phyloP scores from a whole-genome alignment of 1,140 invertebrate genomes.

The Yoshiicerus persimilis region DNA sequence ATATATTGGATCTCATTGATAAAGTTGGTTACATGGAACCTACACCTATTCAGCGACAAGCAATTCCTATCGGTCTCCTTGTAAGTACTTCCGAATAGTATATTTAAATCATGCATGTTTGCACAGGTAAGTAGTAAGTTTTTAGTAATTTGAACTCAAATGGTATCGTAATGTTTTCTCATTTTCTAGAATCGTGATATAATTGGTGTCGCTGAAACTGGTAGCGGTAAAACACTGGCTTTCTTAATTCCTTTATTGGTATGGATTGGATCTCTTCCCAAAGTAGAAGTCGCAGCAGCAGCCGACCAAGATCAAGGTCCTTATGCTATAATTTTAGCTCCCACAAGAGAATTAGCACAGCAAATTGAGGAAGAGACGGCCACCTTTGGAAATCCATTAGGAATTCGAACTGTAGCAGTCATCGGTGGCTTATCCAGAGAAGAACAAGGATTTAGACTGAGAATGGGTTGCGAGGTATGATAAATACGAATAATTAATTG shows the following conservation, averaged over 20 bases:
- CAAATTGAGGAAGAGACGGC: conserved; percentile 99
- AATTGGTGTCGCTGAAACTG: conserved; percentile 98
- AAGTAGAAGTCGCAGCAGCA: conserved; percentile 88
- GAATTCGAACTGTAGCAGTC: conserved; percentile 94
- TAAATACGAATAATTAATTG: neutral
- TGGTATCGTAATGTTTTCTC: too few species aligned
- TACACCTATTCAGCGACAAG: conserved; percentile 98
- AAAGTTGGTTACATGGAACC: conserved; percentile 97
- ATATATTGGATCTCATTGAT: conserved; percentile 93
- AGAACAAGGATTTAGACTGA: conserved; percentile 95
- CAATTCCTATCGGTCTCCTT: conserved; percentile 95
- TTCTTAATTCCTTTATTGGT: conserved; percentile 96
- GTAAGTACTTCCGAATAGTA: conserved; percentile 47
- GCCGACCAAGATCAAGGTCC: conserved; percentile 89
- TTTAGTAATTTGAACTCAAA: too few species aligned
- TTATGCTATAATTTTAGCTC: conserved; percentile 98
- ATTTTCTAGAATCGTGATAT: conserved; percentile 88
- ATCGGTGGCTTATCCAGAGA: conserved; percentile 97
- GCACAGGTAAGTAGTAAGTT: too few species aligned
- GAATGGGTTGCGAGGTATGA: conserved; percentile 90
- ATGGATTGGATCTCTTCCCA: conserved; percentile 98
- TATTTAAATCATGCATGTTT: too few species aligned
- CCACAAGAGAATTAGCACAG: conserved; percentile 97
- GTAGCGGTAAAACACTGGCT: conserved; percentile 96
- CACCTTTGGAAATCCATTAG: conserved; percentile 93